Conservation (phyloP, 1,140 invertebrate species). For the Anadara kagoshimensis region DNA sequence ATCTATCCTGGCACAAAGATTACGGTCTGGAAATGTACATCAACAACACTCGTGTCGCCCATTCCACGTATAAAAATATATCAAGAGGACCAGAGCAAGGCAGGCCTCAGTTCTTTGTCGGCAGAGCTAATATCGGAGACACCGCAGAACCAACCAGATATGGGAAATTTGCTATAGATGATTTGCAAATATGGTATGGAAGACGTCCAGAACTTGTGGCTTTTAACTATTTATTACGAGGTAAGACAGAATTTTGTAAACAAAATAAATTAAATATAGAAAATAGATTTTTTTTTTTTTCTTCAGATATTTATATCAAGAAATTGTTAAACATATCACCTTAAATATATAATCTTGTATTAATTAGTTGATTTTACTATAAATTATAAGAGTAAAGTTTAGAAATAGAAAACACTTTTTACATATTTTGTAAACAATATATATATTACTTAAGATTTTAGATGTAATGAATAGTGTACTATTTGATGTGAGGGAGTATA, state of each 20-base stretch:
- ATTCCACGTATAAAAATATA: conserved; percentile 30
- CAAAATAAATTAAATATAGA: too few species aligned
- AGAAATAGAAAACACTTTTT: too few species aligned
- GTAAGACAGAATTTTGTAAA: conserved; percentile 46
- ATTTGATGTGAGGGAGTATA: too few species aligned
- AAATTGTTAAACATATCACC: too few species aligned
- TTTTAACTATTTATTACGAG: conserved; percentile 67
- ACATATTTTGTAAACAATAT: too few species aligned
- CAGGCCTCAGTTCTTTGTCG: conserved; percentile 51
- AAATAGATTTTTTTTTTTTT: too few species aligned
- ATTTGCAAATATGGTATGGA: conserved; percentile 70
- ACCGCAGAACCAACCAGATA: conserved; percentile 34
- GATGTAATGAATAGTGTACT: too few species aligned
- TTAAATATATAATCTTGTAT: too few species aligned
- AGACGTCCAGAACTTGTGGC: conserved; percentile 66
- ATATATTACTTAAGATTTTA: too few species aligned
- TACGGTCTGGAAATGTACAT: conserved; percentile 67
- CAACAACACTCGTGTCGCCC: conserved; percentile 54
- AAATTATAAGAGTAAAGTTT: too few species aligned
- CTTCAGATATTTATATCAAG: too few species aligned
- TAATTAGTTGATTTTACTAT: too few species aligned
- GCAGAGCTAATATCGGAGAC: conserved; percentile 59
- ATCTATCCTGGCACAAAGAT: conserved; percentile 69
- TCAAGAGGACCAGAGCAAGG: background rate
- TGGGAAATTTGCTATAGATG: conserved; percentile 64